A percentile compares a stretch with the other conserved stretches of the same genome.
phyloP scores from a whole-genome alignment of 2,113 vertebrate species.

The Larimichthys crocea region DNA sequence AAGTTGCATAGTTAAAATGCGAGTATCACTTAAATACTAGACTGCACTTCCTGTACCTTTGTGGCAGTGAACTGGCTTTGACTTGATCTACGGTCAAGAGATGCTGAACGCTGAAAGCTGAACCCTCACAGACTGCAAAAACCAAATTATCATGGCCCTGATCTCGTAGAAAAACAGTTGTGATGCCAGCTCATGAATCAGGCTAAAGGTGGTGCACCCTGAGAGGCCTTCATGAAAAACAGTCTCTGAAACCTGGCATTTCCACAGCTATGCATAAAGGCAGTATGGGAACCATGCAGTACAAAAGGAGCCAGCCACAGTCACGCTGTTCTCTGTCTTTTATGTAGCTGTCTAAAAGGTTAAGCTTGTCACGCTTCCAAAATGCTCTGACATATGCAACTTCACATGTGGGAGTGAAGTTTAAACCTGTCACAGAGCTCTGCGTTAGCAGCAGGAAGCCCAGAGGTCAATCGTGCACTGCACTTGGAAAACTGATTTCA shows the following conservation, averaged over 20 bases:
- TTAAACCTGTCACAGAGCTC: slow-evolving; percentile 8
- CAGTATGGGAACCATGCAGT: slow-evolving; percentile 10
- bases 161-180: neutral
- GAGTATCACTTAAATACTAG: neutral
- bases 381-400: slow-evolving; percentile 13
- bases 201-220: neutral
- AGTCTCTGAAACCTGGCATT: neutral
- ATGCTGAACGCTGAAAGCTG: neutral
- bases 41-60: neutral
- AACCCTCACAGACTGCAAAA: neutral
- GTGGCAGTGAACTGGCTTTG: neutral
- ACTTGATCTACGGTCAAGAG: neutral
- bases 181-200: slow-evolving; percentile 16
- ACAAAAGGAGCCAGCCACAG: neutral
- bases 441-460: neutral
- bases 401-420: slow-evolving; percentile 21
- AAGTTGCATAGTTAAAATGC: neutral
- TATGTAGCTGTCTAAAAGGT: slow-evolving; percentile 22
- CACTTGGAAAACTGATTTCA: slow-evolving; percentile 45
- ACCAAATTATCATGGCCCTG: neutral
- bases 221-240: neutral
- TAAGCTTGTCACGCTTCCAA: slow-evolving; percentile 25
- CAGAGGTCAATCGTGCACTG: neutral
- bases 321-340: slow-evolving; percentile 21
- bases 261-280: neutral